Evolutionary conservation across 37 sponge, comb jelly and placozoan species (phyloP), one percentile per base, ranked within the genome.

Genomic region (Haliclona indistincta): DNA sequence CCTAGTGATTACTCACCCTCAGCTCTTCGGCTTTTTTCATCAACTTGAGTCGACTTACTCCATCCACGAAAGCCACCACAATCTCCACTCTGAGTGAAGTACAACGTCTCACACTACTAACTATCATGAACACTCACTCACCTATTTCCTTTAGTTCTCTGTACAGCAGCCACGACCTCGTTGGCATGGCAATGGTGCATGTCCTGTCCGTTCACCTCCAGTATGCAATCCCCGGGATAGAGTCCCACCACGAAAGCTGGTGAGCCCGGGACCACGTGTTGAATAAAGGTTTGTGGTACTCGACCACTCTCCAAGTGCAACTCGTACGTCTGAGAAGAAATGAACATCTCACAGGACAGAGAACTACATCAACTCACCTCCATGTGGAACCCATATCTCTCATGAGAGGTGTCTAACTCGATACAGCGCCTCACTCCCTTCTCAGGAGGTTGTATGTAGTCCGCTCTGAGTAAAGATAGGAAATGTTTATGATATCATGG

Each of bases 51-150:
- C 88, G 38, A 1, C 53, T 77, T 11, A 75, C 81, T 2, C 88
- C 88, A 77, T 88, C 88, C 38, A 81, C 82, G 77, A 81, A 88
- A 67, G 62, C 76, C 15, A 88, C 88, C 35, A 64, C 39, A 45
- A 88, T 35, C 30, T 41, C 20, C 2, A 88, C 53, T 71, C 88
- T 88, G 61, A 38, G 15, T 60, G 25, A 23, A 60, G 25, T 22
- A 60, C 25, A 28, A 11, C 11, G 15, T 28, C 5, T 19, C 3
- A 38, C n/a, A 44, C 7, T 44, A 37, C 23, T 40, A 23, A 37
- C 2, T 43, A 8, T 43, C 47, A 10, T 39, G 17, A 49, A 20
- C 53, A 35, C 51, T 11, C 1, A 8, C 79, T 65, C 55, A 86
- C 86, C 54, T 79, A 0, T 67, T 20, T 15, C 7, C 30, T 25